These are phyloP conservation scores for Micromys minutus DNA, from an alignment of 2,113 vertebrate genomes.

Conservation along the genomic window DNA sequence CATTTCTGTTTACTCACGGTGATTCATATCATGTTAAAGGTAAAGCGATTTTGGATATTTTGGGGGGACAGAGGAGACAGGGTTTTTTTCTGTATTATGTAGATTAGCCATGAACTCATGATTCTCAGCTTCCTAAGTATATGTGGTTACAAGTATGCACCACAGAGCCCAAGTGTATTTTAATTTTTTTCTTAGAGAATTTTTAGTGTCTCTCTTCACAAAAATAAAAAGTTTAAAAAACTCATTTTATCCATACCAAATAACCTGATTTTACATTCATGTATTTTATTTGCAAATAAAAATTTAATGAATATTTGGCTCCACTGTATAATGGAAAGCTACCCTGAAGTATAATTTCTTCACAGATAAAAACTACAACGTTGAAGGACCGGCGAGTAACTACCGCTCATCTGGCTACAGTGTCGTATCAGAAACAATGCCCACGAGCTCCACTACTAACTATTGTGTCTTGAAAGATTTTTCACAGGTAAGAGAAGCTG, in stretches of 20 bases:
- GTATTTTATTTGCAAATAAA: conserved; percentile 78
- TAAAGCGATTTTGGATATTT: conserved; percentile 9
- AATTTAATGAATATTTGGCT: conserved; percentile 74
- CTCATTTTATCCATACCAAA: not conserved
- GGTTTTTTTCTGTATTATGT: not conserved
- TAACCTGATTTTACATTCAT: conserved; percentile 76
- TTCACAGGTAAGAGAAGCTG: conserved; percentile 86
- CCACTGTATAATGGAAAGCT: conserved; percentile 76
- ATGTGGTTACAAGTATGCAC: not conserved
- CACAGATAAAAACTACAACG: conserved; percentile 79
- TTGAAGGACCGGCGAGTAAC: conserved; percentile 74
- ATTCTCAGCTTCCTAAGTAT: not conserved
- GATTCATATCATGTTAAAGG: conserved; percentile 50
- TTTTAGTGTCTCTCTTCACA: conserved; percentile 5
- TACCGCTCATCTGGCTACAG: conserved; percentile 77
- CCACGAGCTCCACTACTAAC: conserved; percentile 74
- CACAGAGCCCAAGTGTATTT: not conserved
- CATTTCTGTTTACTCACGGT: conserved; percentile 46
- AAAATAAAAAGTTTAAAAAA: conserved; percentile 32
- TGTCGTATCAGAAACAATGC: conserved; percentile 77
- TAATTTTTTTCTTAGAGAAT: not conserved
- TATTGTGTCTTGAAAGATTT: conserved; percentile 82
- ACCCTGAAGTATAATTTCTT: conserved; percentile 76
- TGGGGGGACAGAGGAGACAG: not conserved
- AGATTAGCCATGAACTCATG: not conserved